Evolutionary conservation across 2,888 invertebrate species (phyloP).

Genomic region (Hanleya hanleyi): DNA sequence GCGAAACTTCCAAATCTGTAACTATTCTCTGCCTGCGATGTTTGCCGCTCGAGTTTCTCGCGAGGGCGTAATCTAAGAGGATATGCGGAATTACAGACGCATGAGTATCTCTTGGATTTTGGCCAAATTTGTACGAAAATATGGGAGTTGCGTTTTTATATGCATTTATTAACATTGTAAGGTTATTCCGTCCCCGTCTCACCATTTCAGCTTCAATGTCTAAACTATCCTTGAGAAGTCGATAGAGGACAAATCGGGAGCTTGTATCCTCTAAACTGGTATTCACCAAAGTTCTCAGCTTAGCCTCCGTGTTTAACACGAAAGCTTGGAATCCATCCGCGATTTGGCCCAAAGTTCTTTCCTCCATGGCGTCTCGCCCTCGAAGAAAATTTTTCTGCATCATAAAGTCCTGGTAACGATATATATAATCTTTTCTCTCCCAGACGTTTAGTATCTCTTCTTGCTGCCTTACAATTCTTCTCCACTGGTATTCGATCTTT

Average conservation of each 20-base stretch:
- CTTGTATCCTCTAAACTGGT: conserved; percentile 5
- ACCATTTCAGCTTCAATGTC: conserved; percentile 45
- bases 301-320: conserved; percentile 36
- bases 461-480: conserved; percentile 23
- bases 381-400: conserved; percentile 56
- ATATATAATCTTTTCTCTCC: conserved; percentile 39
- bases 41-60: conserved; percentile 32
- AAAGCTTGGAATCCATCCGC: conserved; percentile 38
- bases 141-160: conserved; percentile 53
- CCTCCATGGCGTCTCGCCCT: conserved; percentile 60
- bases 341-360: conserved; percentile 47
- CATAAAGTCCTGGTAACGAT: conserved; percentile 50
- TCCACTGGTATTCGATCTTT: conserved; percentile 35
- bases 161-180: conserved; percentile 46
- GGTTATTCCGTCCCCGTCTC: conserved; percentile 43
- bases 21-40: conserved; percentile 39
- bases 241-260: conserved; percentile 35
- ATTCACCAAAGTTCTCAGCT: conserved; percentile 27
- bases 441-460: conserved; percentile 27
- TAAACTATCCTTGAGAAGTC: conserved; percentile 37
- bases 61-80: conserved; percentile 45
- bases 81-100: conserved; percentile 48
- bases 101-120: conserved; percentile 39
- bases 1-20: conserved; percentile 34
- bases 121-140: conserved; percentile 49